Evolutionary conservation across 2,797 vertebrate species (phyloP), one percentile per base, ranked within the genome.

Genomic region (Graptemys geographica): DNA sequence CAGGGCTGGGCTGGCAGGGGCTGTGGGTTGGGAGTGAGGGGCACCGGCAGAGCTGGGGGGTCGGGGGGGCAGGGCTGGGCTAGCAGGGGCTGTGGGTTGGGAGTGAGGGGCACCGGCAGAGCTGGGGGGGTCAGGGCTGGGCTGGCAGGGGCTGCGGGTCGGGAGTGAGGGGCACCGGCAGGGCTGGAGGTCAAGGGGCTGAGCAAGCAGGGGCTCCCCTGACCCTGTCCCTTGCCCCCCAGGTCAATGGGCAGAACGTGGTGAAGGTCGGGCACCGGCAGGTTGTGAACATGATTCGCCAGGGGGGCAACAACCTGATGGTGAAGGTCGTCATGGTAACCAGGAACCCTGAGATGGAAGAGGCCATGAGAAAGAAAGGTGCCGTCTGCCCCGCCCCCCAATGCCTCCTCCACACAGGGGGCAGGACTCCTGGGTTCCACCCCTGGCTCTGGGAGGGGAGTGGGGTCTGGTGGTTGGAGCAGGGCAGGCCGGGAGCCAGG

Each of bases 321-420:
- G 99, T 99, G 81, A 99, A 99, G 97, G 99, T 99, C 94, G 99
- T 99, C 95, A 99, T 99, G 99, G 99, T 99, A 31, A 99, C 99
- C 18, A 98, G 99, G 93, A 99, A 99, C 97, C 99, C 99, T 0
- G 99, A 99, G 98, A 99, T 99, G 99, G 99, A 99, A 69, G 99
- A 99, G 84, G 99, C 99, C 9, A 96, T 98, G 78, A 98, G 99
- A 83, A 99, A 99, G 98, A 99, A 99, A 98, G 99, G 99, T 99
- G 97, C 55, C 4, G 10, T 28, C 65, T 6, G 5, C 80, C 69
- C 97, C 97, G 96, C 97, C 99, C 98, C 98, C 90, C 98, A 98
- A 12, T 98, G 98, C 94, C 98, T 11, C 33, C 62, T 33, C 49
- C 78, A 28, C 9, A 19, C 0, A 3, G 19, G 44, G 31, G n/a